phyloP scores from a whole-genome alignment of 2,888 invertebrate genomes.

The Polyploca ridens region DNA sequence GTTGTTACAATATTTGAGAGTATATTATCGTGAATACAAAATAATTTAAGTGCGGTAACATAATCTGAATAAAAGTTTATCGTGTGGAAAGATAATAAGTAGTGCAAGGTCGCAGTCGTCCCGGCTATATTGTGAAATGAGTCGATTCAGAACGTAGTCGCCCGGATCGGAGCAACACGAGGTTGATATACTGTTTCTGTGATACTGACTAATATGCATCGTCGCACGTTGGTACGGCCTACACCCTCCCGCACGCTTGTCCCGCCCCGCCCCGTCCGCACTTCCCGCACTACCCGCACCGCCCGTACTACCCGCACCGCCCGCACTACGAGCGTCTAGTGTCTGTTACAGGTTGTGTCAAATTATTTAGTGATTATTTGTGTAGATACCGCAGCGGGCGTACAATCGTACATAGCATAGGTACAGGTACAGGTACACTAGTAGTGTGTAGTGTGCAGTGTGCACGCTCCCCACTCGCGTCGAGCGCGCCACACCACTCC shows the following conservation, averaged over 20 bases:
- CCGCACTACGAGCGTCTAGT: constrained; percentile 19
- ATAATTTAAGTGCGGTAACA: constrained; percentile 71
- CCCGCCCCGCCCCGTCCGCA: neutral
- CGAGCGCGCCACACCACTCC: constrained; percentile 24
- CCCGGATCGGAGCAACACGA: constrained; percentile 15
- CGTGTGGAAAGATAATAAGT: constrained; percentile 74
- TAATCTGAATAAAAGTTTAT: constrained; percentile 57
- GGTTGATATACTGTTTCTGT: constrained; percentile 49
- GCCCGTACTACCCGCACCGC: neutral
- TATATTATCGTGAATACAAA: constrained; percentile 79
- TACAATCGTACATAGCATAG: neutral
- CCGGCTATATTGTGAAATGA: constrained; percentile 46
- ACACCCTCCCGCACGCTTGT: constrained; percentile 14
- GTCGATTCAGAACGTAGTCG: constrained; percentile 26
- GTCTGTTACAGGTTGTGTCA: constrained; percentile 49
- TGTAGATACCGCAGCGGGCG: constrained; percentile 27
- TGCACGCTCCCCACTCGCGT: constrained; percentile 22
- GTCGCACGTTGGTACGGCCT: constrained; percentile 23
- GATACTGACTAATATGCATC: constrained; percentile 46
- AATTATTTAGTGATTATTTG: constrained; percentile 37
- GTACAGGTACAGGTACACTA: too few species aligned
- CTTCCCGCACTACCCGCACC: neutral
- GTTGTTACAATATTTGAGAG: constrained; percentile 85
- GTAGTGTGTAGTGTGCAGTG: neutral
- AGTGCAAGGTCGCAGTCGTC: constrained; percentile 49